Evolutionary conservation across 2,888 invertebrate species (phyloP).

Genomic region (Acanthococcus lagerstroemiae): DNA sequence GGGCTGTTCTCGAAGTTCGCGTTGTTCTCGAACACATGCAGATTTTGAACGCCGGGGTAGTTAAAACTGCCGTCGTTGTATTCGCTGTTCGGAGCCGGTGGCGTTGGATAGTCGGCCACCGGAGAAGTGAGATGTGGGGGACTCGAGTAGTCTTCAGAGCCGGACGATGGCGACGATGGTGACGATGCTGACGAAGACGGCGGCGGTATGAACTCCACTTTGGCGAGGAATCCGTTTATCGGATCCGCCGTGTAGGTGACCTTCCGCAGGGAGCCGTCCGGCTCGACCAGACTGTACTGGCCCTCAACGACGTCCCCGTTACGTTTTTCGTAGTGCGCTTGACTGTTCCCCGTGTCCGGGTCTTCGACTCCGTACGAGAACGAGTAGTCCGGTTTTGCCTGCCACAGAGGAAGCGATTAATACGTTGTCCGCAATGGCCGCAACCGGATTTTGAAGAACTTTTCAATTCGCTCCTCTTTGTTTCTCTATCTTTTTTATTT

Average conservation of each 20-base stretch:
- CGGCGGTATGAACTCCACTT: slow-evolving; percentile 42
- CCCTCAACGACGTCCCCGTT: slow-evolving; percentile 62
- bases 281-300: slow-evolving; percentile 61
- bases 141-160: slow-evolving; percentile 10
- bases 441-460: too few species aligned
- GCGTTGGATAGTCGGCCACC: too few species aligned
- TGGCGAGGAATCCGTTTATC: slow-evolving; percentile 60
- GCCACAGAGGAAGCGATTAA: too few species aligned
- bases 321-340: slow-evolving; percentile 60
- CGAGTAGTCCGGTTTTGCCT: slow-evolving; percentile 65
- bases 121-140: not conserved
- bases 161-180: not conserved
- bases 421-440: too few species aligned
- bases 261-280: slow-evolving; percentile 60
- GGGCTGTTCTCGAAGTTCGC: not conserved
- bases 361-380: slow-evolving; percentile 69
- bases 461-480: too few species aligned
- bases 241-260: slow-evolving; percentile 66
- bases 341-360: slow-evolving; percentile 59
- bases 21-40: not conserved
- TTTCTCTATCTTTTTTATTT: too few species aligned
- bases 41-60: not conserved
- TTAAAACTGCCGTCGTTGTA: not conserved
- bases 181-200: slow-evolving; percentile 31
- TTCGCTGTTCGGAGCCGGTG: not conserved